These are phyloP conservation scores for Nannoperca obscura DNA, from an alignment of 2,797 vertebrate genomes.

Conservation along the genomic window DNA sequence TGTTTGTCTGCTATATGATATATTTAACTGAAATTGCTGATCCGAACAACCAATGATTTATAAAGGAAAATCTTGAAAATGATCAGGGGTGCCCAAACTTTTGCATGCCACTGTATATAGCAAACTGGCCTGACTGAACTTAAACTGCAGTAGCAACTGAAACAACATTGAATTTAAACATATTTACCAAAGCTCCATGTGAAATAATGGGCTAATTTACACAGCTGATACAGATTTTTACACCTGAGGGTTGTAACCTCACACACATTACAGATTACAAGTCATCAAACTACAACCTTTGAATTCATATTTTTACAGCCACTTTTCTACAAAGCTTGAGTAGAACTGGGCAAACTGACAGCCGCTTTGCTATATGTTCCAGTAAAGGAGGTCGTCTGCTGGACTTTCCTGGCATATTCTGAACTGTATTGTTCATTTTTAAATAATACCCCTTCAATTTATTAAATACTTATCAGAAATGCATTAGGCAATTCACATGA, in stretches of 20 bases:
- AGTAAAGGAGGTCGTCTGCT: slow-evolving; percentile 5
- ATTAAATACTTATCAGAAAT: slow-evolving; percentile 45
- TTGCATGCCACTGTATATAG: too few species aligned
- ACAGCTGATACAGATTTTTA: neutral
- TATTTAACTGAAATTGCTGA: too few species aligned
- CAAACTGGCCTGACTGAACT: slow-evolving; percentile 32
- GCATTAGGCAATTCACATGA: slow-evolving; percentile 39
- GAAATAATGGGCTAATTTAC: neutral
- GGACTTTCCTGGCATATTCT: slow-evolving; percentile 28
- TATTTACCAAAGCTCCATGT: slow-evolving; percentile 2
- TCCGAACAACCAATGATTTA: too few species aligned
- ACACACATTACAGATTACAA: too few species aligned
- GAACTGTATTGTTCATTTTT: slow-evolving; percentile 22
- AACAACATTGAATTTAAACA: slow-evolving; percentile 20
- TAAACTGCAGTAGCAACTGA: slow-evolving; percentile 23
- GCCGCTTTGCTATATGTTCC: slow-evolving; percentile 10
- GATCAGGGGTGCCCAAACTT: too few species aligned
- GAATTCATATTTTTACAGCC: slow-evolving; percentile 13
- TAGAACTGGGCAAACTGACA: slow-evolving; percentile 27
- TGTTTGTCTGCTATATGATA: too few species aligned
- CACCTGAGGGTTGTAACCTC: neutral
- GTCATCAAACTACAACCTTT: neutral
- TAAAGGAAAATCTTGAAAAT: too few species aligned
- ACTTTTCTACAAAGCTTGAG: neutral
- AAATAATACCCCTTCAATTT: slow-evolving; percentile 33